Conservation (phyloP, 2,113 vertebrate species). For the Cettia cetti region DNA sequence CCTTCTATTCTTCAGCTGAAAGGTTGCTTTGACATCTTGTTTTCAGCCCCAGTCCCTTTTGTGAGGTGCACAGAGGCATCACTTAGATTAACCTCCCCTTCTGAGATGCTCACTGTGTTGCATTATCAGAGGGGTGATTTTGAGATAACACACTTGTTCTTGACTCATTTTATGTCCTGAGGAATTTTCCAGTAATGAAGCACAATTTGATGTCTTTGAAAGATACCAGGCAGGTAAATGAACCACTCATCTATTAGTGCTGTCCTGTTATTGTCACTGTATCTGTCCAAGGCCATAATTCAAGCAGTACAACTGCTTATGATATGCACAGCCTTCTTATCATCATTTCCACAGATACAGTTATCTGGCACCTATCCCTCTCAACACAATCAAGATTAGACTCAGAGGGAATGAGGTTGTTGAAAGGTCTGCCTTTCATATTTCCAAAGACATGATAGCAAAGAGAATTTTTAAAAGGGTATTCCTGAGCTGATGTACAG, state of each 20-base stretch:
- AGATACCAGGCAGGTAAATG: constrained; percentile 36
- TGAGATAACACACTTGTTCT: constrained; percentile 36
- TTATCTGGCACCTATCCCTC: constrained; percentile 37
- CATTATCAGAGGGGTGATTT: background rate
- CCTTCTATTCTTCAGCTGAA: background rate
- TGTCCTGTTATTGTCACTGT: constrained; percentile 21
- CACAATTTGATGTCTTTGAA: constrained; percentile 40
- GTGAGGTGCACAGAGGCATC: constrained; percentile 3
- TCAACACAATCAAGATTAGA: constrained; percentile 54
- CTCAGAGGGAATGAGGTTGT: constrained; percentile 20
- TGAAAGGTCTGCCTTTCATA: constrained; percentile 64
- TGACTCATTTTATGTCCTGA: constrained; percentile 35
- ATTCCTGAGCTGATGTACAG: background rate
- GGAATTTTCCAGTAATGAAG: constrained; percentile 54
- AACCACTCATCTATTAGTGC: background rate
- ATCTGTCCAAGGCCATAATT: constrained; percentile 22
- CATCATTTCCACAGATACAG: background rate
- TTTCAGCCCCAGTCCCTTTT: constrained; percentile 6
- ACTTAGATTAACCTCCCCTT: constrained; percentile 10
- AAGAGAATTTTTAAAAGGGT: constrained; percentile 35
- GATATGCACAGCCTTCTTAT: constrained; percentile 28
- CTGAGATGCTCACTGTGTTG: background rate
- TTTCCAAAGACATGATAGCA: constrained; percentile 46
- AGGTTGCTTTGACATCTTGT: background rate
- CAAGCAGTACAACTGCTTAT: constrained; percentile 6